These are phyloP conservation scores for Apostichopus parvimensis DNA, from an alignment of 35 echinoderm and acorn worm genomes.

Conservation along the genomic window DNA sequence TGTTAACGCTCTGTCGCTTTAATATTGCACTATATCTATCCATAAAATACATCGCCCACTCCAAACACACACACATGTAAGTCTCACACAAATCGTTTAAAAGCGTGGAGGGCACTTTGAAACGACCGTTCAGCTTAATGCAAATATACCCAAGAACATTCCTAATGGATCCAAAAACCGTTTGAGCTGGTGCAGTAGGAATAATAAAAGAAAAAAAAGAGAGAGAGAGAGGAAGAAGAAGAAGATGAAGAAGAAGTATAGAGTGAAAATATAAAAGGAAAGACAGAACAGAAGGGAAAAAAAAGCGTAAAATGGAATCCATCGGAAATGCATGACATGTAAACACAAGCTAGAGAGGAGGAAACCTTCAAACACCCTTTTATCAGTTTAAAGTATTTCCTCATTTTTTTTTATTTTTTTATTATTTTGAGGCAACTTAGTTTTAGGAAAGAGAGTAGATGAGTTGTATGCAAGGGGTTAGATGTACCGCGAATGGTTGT, in stretches of 20 bases:
- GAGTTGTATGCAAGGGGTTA: no score
- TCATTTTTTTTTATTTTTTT: not conserved
- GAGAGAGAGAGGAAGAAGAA: not conserved
- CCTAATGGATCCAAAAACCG: conserved; percentile 26
- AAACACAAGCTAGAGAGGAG: conserved; percentile 23
- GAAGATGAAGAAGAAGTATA: not conserved
- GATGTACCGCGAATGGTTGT: no score
- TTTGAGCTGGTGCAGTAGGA: not conserved
- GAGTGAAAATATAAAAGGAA: not conserved
- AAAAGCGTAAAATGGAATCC: conserved; percentile 30
- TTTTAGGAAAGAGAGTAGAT: no score
- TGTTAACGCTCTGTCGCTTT: conserved; percentile 24
- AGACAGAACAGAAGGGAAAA: not conserved
- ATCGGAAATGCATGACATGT: conserved; percentile 27
- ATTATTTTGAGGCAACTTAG: not conserved
- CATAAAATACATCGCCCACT: conserved; percentile 33
- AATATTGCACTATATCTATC: not conserved
- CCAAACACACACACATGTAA: conserved; percentile 22
- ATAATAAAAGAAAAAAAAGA: not conserved
- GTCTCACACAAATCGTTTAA: conserved; percentile 37
- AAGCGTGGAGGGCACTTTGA: conserved; percentile 51
- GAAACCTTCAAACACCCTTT: conserved; percentile 31
- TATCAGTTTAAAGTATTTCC: not conserved
- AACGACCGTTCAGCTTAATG: conserved; percentile 41
- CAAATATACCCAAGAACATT: conserved; percentile 49